Conservation (phyloP, 2,113 vertebrate genomes). For the Azemiops feae region DNA sequence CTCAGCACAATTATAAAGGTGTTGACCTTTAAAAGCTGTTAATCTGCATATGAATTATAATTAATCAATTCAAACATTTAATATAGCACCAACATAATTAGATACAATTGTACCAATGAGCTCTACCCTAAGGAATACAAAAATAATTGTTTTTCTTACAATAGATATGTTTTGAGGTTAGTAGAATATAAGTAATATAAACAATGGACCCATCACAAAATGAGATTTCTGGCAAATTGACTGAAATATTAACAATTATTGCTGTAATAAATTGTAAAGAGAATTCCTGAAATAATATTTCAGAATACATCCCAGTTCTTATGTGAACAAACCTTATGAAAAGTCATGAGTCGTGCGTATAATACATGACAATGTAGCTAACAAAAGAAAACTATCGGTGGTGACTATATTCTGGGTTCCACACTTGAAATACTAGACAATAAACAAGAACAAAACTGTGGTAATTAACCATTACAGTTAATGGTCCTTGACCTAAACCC, state of each 20-base stretch:
- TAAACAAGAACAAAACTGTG: conserved; percentile 59
- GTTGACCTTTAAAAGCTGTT: conserved; percentile 68
- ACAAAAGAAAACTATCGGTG: conserved; percentile 54
- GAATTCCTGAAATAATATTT: conserved; percentile 8
- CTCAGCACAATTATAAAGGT: conserved; percentile 60
- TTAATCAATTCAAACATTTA: conserved; percentile 67
- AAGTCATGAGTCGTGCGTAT: not conserved
- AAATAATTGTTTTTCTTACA: conserved; percentile 33
- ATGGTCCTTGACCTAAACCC: conserved; percentile 67
- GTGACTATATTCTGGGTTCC: conserved; percentile 55
- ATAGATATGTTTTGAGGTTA: conserved; percentile 20
- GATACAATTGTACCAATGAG: conserved; percentile 56
- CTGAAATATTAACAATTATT: not conserved
- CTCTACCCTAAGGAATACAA: conserved; percentile 42
- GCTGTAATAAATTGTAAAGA: not conserved
- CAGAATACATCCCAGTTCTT: conserved; percentile 31
- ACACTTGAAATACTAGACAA: conserved; percentile 57
- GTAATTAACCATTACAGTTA: conserved; percentile 72
- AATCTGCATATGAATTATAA: conserved; percentile 64
- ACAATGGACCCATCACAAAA: conserved; percentile 13
- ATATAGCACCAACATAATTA: conserved; percentile 71
- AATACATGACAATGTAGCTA: conserved; percentile 43
- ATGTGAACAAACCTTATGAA: not conserved
- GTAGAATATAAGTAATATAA: conserved; percentile 20
- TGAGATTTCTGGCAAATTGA: conserved; percentile 34